Conservation (phyloP, 2,888 invertebrate species). For the Dicyrtomina minuta region DNA sequence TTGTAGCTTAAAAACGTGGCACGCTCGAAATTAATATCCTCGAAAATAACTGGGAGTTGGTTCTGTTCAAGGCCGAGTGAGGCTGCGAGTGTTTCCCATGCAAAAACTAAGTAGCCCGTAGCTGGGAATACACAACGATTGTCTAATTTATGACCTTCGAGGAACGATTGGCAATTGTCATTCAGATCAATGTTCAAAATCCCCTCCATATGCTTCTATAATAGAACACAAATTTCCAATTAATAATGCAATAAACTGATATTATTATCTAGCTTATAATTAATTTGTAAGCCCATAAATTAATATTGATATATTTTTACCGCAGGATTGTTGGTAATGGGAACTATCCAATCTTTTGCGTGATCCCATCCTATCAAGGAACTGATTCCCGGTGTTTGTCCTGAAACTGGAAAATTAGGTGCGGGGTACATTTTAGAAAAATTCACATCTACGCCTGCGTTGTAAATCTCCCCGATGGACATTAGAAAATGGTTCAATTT, state of each 20-base stretch:
- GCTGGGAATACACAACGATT: conserved; percentile 91
- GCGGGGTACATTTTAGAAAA: conserved; percentile 73
- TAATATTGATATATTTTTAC: no score
- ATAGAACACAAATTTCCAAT: neutral
- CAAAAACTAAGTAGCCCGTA: conserved; percentile 85
- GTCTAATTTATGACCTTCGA: conserved; percentile 80
- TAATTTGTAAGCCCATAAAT: no score
- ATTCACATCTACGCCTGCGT: conserved; percentile 75
- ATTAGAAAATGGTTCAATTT: conserved; percentile 69
- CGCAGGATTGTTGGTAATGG: conserved; percentile 47
- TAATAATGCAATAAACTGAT: no score
- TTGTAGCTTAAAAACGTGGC: neutral
- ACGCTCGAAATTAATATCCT: neutral
- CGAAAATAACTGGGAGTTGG: neutral
- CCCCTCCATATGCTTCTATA: no score
- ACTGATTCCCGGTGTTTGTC: conserved; percentile 80
- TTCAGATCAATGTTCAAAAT: neutral
- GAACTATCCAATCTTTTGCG: conserved; percentile 56
- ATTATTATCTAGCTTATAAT: no score
- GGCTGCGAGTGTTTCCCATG: conserved; percentile 60
- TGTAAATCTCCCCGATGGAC: conserved; percentile 78
- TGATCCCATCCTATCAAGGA: conserved; percentile 88
- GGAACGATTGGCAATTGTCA: conserved; percentile 57
- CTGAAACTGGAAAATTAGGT: conserved; percentile 77
- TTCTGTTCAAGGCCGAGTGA: neutral